These are phyloP conservation scores for Diploptera punctata DNA, from an alignment of 2,888 invertebrate species.

Conservation along the genomic window DNA sequence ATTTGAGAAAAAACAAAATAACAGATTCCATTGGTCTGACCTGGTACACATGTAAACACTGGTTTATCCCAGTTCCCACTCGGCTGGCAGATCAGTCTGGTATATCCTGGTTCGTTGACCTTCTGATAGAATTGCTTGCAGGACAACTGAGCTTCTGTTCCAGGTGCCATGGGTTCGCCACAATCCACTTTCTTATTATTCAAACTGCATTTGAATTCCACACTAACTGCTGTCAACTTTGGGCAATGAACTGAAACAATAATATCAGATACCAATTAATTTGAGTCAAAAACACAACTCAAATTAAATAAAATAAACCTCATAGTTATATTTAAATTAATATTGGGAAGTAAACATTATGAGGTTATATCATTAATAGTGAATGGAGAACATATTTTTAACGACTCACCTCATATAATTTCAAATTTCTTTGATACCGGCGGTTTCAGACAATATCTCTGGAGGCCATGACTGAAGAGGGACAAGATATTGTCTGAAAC, in stretches of 20 bases:
- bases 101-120: conserved; percentile 48
- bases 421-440: too few relatives aligned
- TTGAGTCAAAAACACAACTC: too few relatives aligned
- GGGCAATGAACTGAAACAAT: conserved; percentile 43
- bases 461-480: too few relatives aligned
- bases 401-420: too few relatives aligned
- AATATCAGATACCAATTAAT: too few relatives aligned
- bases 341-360: too few relatives aligned
- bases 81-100: conserved; percentile 45
- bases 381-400: too few relatives aligned
- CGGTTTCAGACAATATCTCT: too few relatives aligned
- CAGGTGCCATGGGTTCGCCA: conserved; percentile 45
- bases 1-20: conserved; percentile 34
- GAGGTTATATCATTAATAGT: too few relatives aligned
- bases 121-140: conserved; percentile 49
- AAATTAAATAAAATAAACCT: too few relatives aligned
- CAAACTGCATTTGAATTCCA: conserved; percentile 46
- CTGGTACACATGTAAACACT: conserved; percentile 47
- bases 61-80: conserved; percentile 47
- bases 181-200: conserved; percentile 46
- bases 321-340: too few relatives aligned
- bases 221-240: conserved; percentile 44
- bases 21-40: conserved; percentile 38
- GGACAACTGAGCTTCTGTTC: conserved; percentile 46
- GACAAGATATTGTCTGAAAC: too few relatives aligned